phyloP scores from a whole-genome alignment of 2,888 invertebrate genomes.

The Gymnocheta viridis region DNA sequence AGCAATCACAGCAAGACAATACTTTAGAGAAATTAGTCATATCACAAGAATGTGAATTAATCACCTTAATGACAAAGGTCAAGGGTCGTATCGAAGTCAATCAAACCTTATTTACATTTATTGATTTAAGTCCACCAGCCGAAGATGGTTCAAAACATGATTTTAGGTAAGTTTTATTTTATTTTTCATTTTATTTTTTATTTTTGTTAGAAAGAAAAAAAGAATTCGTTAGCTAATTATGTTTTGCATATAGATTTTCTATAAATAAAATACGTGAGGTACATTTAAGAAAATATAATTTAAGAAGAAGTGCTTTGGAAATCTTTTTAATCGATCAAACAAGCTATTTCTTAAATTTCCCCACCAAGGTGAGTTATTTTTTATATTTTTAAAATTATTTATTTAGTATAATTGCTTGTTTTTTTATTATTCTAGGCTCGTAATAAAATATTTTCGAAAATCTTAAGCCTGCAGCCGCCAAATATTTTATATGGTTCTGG shows the following conservation, averaged over 20 bases:
- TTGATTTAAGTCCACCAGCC: constrained; percentile 84
- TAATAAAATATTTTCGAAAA: constrained; percentile 85
- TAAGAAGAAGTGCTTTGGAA: constrained; percentile 85
- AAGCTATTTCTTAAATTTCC: constrained; percentile 86
- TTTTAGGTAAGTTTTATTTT: constrained; percentile 78
- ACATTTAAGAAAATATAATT: constrained; percentile 85
- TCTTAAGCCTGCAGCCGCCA: constrained; percentile 84
- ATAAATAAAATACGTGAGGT: constrained; percentile 85
- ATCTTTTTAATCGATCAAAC: constrained; percentile 86
- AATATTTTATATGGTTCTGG: constrained; percentile 85
- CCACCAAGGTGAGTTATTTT: constrained; percentile 83
- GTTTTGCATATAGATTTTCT: constrained; percentile 79
- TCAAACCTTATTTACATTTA: constrained; percentile 84
- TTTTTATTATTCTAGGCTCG: constrained; percentile 81
- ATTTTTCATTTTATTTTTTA: too few species aligned
- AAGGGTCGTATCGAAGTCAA: constrained; percentile 86
- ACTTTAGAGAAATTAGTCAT: constrained; percentile 84
- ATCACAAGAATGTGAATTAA: constrained; percentile 85
- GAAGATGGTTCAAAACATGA: constrained; percentile 83
- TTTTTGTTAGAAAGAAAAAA: too few species aligned
- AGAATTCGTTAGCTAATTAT: not conserved
- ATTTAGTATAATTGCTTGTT: constrained; percentile 20
- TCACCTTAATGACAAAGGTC: constrained; percentile 84
- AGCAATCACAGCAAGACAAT: constrained; percentile 81
- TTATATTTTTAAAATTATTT: not conserved